Evolutionary conservation across 2,797 vertebrate species (phyloP).

Genomic region (Danio choprae): DNA sequence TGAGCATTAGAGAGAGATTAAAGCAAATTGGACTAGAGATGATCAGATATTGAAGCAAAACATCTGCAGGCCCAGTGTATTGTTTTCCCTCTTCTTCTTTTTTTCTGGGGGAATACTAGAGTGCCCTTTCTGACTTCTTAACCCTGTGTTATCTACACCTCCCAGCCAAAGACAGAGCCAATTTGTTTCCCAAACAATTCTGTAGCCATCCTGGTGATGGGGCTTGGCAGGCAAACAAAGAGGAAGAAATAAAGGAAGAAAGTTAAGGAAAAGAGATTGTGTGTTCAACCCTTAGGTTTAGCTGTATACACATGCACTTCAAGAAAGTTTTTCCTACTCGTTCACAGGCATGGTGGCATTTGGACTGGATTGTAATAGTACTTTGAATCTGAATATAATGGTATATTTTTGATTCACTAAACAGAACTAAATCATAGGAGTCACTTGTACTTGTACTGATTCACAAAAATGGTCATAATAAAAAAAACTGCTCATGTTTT

Average conservation of each 20-base stretch:
- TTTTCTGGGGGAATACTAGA: conserved; percentile 23
- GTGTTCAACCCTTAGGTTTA: conserved; percentile 5
- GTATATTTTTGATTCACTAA: conserved; percentile 70
- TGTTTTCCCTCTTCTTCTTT: conserved; percentile 16
- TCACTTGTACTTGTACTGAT: background rate
- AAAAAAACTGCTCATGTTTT: background rate
- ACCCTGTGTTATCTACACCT: conserved; percentile 38
- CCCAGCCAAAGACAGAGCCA: conserved; percentile 34
- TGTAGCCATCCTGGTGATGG: conserved; percentile 25
- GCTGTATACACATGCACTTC: background rate
- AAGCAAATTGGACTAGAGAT: conserved; percentile 59
- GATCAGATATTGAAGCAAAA: conserved; percentile 55
- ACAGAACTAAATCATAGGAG: background rate
- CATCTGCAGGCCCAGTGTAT: conserved; percentile 37
- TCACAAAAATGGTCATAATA: too few relatives aligned
- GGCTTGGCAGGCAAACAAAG: conserved; percentile 40
- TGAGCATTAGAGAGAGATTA: conserved; percentile 54
- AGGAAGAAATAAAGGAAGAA: conserved; percentile 41
- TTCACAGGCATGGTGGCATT: conserved; percentile 31
- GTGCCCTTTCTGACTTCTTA: conserved; percentile 42
- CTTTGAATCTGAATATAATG: conserved; percentile 77
- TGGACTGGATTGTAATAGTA: background rate
- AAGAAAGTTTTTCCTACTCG: background rate
- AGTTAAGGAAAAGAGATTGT: conserved; percentile 32
- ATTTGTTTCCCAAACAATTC: conserved; percentile 46